Evolutionary conservation across 2,113 vertebrate genomes (phyloP).

Genomic region (Urocolius indicus): DNA sequence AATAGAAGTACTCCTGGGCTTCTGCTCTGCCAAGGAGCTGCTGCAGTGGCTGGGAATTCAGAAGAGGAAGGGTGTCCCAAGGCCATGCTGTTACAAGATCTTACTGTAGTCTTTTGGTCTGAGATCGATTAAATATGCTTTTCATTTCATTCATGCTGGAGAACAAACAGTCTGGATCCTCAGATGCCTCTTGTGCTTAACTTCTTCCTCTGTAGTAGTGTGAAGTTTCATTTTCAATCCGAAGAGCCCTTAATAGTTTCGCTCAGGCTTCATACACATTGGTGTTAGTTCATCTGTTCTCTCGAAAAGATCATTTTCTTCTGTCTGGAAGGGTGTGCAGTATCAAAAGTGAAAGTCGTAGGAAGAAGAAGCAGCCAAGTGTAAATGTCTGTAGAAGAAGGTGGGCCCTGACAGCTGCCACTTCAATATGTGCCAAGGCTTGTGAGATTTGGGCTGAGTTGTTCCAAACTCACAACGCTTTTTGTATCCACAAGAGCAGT

Average conservation of each 20-base stretch:
- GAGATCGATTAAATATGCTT: constrained; percentile 38
- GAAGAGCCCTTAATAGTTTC: neutral
- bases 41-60: neutral
- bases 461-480: neutral
- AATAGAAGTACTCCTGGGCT: neutral
- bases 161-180: constrained; percentile 15
- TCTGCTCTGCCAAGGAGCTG: neutral
- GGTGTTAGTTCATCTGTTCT: neutral
- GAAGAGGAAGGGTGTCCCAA: constrained; percentile 13
- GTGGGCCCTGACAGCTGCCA: constrained; percentile 31
- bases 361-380: neutral
- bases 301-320: neutral
- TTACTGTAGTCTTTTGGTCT: constrained; percentile 9
- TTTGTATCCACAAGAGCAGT: neutral
- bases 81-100: constrained; percentile 4
- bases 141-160: constrained; percentile 39
- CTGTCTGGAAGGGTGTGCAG: neutral
- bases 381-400: neutral
- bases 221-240: constrained; percentile 27
- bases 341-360: neutral
- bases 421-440: neutral
- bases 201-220: neutral
- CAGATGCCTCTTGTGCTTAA: constrained; percentile 14
- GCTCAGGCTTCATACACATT: neutral
- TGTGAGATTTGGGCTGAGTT: neutral